Evolutionary conservation across 2,797 vertebrate genomes (phyloP).

Genomic region (Psittacula echo): DNA sequence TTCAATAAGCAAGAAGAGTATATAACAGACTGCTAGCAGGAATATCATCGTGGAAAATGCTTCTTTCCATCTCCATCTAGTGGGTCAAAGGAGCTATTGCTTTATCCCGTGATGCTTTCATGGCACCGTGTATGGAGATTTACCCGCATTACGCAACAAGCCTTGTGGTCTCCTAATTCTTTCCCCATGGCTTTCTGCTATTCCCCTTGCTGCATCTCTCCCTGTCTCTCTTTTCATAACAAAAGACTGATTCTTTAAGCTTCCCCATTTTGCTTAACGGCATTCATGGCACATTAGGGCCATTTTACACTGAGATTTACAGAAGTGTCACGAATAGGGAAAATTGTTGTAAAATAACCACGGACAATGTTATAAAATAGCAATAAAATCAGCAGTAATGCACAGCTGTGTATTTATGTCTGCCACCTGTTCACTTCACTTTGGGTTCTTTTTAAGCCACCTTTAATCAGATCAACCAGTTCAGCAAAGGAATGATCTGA

Average conservation of each 20-base stretch:
- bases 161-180: background rate
- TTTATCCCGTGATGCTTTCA: background rate
- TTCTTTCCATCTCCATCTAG: conserved; percentile 77
- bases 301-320: conserved; percentile 71
- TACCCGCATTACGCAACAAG: conserved; percentile 5
- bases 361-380: conserved; percentile 61
- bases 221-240: background rate
- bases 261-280: conserved; percentile 1
- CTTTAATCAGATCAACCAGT: conserved; percentile 41
- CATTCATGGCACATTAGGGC: conserved; percentile 54
- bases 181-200: background rate
- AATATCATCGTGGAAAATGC: conserved; percentile 17
- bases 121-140: background rate
- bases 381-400: conserved; percentile 63
- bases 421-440: conserved; percentile 67
- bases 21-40: background rate
- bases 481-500: conserved; percentile 37
- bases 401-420: conserved; percentile 68
- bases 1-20: conserved; percentile 13
- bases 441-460: conserved; percentile 39
- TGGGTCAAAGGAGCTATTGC: conserved; percentile 44
- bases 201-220: background rate
- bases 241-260: background rate
- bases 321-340: conserved; percentile 49
- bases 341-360: conserved; percentile 63